Base-by-base conservation (phyloP, 53 echinoderm and acorn worm species). In the Arbacia lixula region DNA sequence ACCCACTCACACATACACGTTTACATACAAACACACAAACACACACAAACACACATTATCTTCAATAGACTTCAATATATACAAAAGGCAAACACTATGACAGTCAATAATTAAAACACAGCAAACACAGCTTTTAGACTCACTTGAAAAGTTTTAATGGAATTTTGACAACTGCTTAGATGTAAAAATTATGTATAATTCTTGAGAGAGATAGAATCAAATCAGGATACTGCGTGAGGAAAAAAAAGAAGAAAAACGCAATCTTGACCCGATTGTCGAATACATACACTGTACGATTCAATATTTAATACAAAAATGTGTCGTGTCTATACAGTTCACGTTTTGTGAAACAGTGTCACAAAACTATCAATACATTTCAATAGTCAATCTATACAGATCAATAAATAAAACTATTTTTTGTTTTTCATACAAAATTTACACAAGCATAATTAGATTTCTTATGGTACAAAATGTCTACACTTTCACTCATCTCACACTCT, bases 351-450 rank as follows among this genome's bases (percentile, higher is more conserved):
- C 1, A 46, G 36, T 51, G 33, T 34, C 74, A 74, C 35, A 3
- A 53, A 19, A 74, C 53, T n/a, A 33, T 2, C 53, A 51, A 74
- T 53, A 74, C 74, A 74, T 53, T 29, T 74, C 53, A 74, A 74
- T 74, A 73, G 19, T 19, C 73, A 73, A 73, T 19, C 74, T 74
- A 77, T 77, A 77, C 77, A 77, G 77, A 77, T 57, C 77, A 77
- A 77, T 77, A 77, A 77, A 77, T 77, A 56, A 75, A 77, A 57
- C 57, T 77, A 77, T 77, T 77, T 76, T 75, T 57, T 17, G 3
- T 64, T 77, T 74, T 74, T 74, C 74, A 51, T 74, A 74, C 74
- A 74, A 74, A 74, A 74, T 74, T 74, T 74, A 74, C 74, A 74
- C 52, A 34, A 53, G 74, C 74, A 74, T 74, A 52, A 74, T 74